Evolutionary conservation across 2,888 invertebrate genomes (phyloP).

Genomic region (Polydesmus complanatus): DNA sequence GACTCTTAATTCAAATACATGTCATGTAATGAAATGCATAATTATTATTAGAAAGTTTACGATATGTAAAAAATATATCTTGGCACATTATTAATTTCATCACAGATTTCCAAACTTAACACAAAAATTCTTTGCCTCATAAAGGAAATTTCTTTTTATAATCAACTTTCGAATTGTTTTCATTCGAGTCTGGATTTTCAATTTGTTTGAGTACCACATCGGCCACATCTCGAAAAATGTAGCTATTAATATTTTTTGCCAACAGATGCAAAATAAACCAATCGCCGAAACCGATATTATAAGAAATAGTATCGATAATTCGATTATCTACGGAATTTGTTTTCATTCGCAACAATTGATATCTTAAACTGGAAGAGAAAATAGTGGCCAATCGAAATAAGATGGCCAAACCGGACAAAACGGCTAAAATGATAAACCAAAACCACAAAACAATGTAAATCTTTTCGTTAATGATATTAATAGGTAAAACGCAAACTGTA

Average conservation of each 20-base stretch:
- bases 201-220: slow-evolving; percentile 5
- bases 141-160: too few species aligned
- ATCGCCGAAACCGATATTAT: slow-evolving; percentile 39
- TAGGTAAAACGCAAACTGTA: slow-evolving; percentile 76
- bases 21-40: too few species aligned
- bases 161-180: not conserved
- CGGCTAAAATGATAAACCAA: too few species aligned
- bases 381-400: slow-evolving; percentile 55
- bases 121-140: too few species aligned
- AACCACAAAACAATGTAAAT: too few species aligned
- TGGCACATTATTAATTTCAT: too few species aligned
- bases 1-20: too few species aligned
- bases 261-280: slow-evolving; percentile 74
- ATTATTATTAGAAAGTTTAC: too few species aligned
- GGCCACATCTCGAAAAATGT: slow-evolving; percentile 55
- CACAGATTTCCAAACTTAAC: too few species aligned
- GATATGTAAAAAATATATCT: too few species aligned
- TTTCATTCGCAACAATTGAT: slow-evolving; percentile 64
- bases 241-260: slow-evolving; percentile 63
- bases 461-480: slow-evolving; percentile 79
- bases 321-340: slow-evolving; percentile 52
- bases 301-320: slow-evolving; percentile 47
- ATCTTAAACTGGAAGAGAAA: slow-evolving; percentile 58
- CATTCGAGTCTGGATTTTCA: not conserved
- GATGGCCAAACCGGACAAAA: slow-evolving; percentile 62